Percentiles rank a stretch among this genome's conserved stretches.
Conservation (phyloP, 2,888 invertebrate species). For the Hemistola chrysoprasaria region DNA sequence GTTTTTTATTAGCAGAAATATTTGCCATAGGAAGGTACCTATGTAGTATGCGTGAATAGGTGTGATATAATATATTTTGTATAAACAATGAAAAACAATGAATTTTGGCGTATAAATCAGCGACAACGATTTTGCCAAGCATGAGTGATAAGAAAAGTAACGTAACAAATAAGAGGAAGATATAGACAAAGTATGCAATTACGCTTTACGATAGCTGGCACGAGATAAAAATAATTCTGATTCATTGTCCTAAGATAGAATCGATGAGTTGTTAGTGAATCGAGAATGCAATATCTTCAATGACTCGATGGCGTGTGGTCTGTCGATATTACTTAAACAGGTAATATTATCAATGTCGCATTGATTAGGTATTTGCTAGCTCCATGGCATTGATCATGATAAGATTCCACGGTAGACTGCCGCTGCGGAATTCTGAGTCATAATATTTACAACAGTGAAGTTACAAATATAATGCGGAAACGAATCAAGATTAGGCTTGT, state of each 20-base stretch:
- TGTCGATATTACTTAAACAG: conserved; percentile 3
- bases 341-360: conserved; percentile 8
- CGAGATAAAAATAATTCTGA: conserved; percentile 15
- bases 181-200: conserved; percentile 5
- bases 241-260: conserved; percentile 13
- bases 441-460: conserved; percentile 15
- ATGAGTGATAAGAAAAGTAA: too few species aligned
- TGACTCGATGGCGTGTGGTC: conserved; percentile 3
- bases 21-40: too few species aligned
- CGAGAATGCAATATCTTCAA: background rate
- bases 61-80: too few species aligned
- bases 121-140: too few species aligned
- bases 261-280: conserved; percentile 3
- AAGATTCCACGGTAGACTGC: conserved; percentile 8
- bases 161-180: conserved; percentile 8
- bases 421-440: conserved; percentile 14
- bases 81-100: too few species aligned
- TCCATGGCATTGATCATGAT: too few species aligned
- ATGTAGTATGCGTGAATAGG: too few species aligned
- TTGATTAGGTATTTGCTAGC: too few species aligned
- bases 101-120: too few species aligned
- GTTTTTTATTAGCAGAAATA: too few species aligned
- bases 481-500: conserved; percentile 12
- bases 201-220: conserved; percentile 7
- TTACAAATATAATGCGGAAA: conserved; percentile 21